phyloP scores from a whole-genome alignment of 2,888 invertebrate genomes.

The Apomyelois bistriatella region DNA sequence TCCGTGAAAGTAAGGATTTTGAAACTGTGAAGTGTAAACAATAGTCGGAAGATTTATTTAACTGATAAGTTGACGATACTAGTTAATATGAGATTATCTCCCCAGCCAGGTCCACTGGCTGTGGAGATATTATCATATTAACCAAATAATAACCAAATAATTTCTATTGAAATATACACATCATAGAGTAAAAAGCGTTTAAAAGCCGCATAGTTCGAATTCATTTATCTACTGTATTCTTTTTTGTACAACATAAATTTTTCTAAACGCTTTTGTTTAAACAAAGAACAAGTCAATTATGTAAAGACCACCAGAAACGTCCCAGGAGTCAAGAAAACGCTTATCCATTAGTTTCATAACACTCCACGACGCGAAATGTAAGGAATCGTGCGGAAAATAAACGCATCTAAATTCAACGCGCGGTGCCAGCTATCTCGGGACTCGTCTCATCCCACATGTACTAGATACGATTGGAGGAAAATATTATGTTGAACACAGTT shows the following conservation, averaged over 20 bases:
- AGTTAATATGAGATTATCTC: too few species aligned
- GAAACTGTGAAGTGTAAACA: background rate
- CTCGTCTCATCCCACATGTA: constrained; percentile 3
- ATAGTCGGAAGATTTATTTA: background rate
- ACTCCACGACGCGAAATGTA: background rate
- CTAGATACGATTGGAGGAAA: background rate
- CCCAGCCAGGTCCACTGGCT: too few species aligned
- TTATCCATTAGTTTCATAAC: background rate
- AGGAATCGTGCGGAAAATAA: constrained; percentile 1
- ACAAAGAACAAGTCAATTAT: background rate
- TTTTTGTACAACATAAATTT: background rate
- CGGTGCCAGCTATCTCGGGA: background rate
- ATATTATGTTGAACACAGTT: constrained; percentile 2
- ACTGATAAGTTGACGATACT: background rate
- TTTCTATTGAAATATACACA: too few species aligned
- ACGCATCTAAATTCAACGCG: constrained; percentile 4
- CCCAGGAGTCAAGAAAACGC: background rate
- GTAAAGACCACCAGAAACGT: background rate
- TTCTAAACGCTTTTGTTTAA: background rate
- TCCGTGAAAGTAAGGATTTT: background rate
- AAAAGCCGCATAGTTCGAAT: too few species aligned
- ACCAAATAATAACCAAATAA: too few species aligned
- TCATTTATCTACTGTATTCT: too few species aligned
- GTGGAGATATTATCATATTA: too few species aligned
- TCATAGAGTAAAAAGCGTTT: too few species aligned